Base-by-base conservation (phyloP, 2,797 vertebrate species). In the Myotis daubentonii region DNA sequence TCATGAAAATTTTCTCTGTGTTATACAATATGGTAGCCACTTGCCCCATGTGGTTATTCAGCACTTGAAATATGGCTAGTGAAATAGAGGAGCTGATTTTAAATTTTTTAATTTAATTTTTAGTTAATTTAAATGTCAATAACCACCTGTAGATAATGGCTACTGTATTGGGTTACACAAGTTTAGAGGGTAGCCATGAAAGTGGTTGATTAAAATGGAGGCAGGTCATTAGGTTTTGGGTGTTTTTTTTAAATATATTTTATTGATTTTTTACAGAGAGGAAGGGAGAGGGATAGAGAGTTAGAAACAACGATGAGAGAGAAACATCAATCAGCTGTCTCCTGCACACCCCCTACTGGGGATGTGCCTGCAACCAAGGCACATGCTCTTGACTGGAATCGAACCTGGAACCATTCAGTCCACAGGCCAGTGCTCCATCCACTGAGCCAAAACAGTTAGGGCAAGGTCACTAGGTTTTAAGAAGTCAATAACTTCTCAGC, bases 401-500 rank as follows among this genome's bases (percentile, higher is more conserved):
- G 41, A 44, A 44, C 41, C 41, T 44, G 41, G 41, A 9, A 44
- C 9, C 41, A 44, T 44, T 44, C 41, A 44, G 41, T 44, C 41
- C 41, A 44, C 41, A 44, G 41, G 41, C 41, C 41, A 44, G 10
- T 44, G 41, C 41, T 44, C 9, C 8, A 44, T 44, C 41, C 41
- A 44, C 41, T 44, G 41, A 44, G 41, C 41, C 41, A 44, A 44
- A 44, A 44, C 41, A 44, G 41, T 10, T 44, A 44, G 9, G 41
- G 41, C 41, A 66, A 78, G 11, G 13, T 74, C 33, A 90, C 78
- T 87, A 71, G 38, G 15, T 79, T 96, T 91, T 90, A 90, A 89
- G 81, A 92, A 71, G 16, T 87, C 70, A 82, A 47, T 22, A 90
- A 51, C 38, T 68, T 25, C 19, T 57, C 36, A 5, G 65, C 4